Base-by-base conservation (phyloP, 2,888 invertebrate genomes). In the Heliconius ismenius region DNA sequence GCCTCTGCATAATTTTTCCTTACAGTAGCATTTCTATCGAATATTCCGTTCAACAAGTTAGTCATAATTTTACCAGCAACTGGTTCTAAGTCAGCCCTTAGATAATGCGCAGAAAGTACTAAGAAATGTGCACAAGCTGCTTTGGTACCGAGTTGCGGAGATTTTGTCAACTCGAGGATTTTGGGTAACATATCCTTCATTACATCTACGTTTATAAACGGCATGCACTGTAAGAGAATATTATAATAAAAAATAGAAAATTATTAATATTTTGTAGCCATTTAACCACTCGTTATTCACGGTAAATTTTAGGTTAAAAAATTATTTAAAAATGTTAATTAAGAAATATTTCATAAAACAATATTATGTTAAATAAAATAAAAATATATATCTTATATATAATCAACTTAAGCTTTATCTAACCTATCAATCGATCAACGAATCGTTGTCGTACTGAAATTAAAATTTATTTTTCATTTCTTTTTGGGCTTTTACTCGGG, bases 1-100 rank as follows among this genome's bases (percentile, higher is more conserved):
- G 98, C 96, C 76, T 95, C 95, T 0, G 98, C 97, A 87, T 97
- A 98, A 81, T 97, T 96, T 91, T 97, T 98, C 83, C 98, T 95
- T 0, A 98, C 96, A 0, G 97, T 96, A 0, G 96, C 93, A 86
- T 98, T 98, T 78, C 98, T 95, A 89, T 99, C 98, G 69, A 96
- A 96, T 26, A 98, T 93, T 0, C 98, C 98, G 82, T 96, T 96
- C 62, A 98, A 94, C 75, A 98, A 90, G 15, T 83, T 90, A 0
- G 90, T 88, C 88, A 96, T 91, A 67, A 95, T 94, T 86, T 95
- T 95, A 10, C 95, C 94, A 0, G 95, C 95, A 1, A 95, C 84
- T 0, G 95, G 95, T 43, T 95, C 95, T 82, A 96, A 85, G 39
- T 95, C 95, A 0, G 87, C 86, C 21, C 95, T 89, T 73, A 96